Evolutionary conservation across 1,140 invertebrate species (phyloP), one percentile per base, ranked within the genome.

Genomic region (Holotrichia oblita): DNA sequence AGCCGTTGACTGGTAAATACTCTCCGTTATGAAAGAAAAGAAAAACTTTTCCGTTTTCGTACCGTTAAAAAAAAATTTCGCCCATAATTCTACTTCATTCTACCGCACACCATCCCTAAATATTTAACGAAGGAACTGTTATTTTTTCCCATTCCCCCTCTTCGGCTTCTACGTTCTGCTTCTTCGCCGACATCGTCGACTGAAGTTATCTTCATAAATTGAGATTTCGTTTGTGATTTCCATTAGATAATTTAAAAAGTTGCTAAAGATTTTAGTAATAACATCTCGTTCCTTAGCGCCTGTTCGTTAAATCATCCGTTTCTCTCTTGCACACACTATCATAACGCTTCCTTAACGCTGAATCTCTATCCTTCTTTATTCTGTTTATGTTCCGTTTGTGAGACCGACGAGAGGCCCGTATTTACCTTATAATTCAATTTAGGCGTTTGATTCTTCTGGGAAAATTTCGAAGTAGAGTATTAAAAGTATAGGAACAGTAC

Each of bases 161-260:
- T n/a, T 22, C 10, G 27, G 6, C 48, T 55, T 55, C 48, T 55
- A 14, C 48, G 14, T 55, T 55, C 17, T 17, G n/a, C 48, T 55
- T n/a, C 48, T 55, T 17, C 48, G 17, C 17, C 17, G 14, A 17
- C 48, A 7, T 55, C 48, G n/a, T 4, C 48, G 48, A 55, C 27
- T 17, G 40, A 20, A 74, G 17, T 42, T 55, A 55, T 44, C 75
- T 14, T 27, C 75, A 55, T 76, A 76, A 76, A 76, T 76, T 76
- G 75, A 76, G 44, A 76, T 76, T 55, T 76, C 44, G 75, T 76
- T 76, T 76, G 75, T 40, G 75, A 76, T 76, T 76, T 76, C 75
- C 75, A 76, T 76, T 76, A 76, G 42, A 55, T 76, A 76, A 76
- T 76, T 76, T 76, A 42, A 55, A 76, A 76, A 76, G 75, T 76